A percentile compares a stretch with the other conserved stretches of the same genome.
Conservation (phyloP, 2,888 invertebrate species). For the Andrena hattorfiana region DNA sequence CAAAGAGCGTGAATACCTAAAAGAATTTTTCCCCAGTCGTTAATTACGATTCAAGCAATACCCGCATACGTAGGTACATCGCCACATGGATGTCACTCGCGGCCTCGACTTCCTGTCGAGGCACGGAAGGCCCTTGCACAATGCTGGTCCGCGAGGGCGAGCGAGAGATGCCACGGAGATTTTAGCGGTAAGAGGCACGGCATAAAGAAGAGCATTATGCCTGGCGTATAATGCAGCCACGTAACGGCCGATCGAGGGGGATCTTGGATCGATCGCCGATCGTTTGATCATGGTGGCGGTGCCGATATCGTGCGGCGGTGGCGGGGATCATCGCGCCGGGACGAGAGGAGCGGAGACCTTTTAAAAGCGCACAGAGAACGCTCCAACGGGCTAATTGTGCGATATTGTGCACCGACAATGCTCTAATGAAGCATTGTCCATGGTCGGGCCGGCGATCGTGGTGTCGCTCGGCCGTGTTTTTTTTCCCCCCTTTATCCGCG, state of each 20-base stretch:
- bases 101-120: constrained; percentile 34
- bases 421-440: constrained; percentile 84
- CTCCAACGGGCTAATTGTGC: constrained; percentile 63
- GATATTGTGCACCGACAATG: constrained; percentile 80
- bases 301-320: constrained; percentile 56
- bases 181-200: constrained; percentile 70
- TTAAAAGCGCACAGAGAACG: constrained; percentile 50
- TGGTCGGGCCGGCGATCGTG: constrained; percentile 58
- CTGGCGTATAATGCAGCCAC: constrained; percentile 77
- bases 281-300: constrained; percentile 76
- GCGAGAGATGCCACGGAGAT: constrained; percentile 55
- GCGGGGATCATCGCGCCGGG: constrained; percentile 52
- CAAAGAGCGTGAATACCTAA: neutral
- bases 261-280: constrained; percentile 79
- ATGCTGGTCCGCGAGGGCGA: constrained; percentile 22
- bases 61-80: no score
- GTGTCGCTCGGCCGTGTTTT: constrained; percentile 35
- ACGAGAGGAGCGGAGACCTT: constrained; percentile 34
- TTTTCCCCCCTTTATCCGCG: constrained; percentile 28
- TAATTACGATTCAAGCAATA: neutral
- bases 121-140: constrained; percentile 24
- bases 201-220: constrained; percentile 77
- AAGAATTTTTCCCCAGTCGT: neutral
- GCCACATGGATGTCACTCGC: constrained; percentile 3
- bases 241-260: constrained; percentile 78